Percentiles rank a stretch among this genome's conserved stretches.
phyloP scores from a whole-genome alignment of 2,888 invertebrate species.

The Ypsolopha scabrella region DNA sequence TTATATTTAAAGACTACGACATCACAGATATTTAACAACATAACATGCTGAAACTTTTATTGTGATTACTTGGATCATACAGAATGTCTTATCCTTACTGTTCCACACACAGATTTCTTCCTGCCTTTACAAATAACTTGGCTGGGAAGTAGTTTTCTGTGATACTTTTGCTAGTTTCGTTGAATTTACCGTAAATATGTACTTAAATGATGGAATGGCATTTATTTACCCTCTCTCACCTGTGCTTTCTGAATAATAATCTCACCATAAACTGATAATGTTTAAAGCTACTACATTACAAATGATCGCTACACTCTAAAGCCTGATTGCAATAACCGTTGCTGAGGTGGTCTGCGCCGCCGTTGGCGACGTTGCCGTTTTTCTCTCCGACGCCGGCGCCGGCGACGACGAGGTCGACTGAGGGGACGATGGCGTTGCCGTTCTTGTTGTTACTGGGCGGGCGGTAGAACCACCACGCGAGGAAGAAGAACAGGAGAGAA shows the following conservation, averaged over 20 bases:
- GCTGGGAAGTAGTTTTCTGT: no score
- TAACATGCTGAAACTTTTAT: conserved; percentile 10
- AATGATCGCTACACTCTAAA: conserved; percentile 55
- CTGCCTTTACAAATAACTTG: no score
- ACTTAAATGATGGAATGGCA: no score
- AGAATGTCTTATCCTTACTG: no score
- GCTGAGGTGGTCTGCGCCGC: conserved; percentile 8
- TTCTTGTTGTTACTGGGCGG: conserved; percentile 65
- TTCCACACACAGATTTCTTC: no score
- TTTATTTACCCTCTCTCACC: no score
- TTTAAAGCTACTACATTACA: conserved; percentile 22
- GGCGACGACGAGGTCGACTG: conserved; percentile 24
- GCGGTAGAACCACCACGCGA: conserved; percentile 82
- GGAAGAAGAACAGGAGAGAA: conserved; percentile 78
- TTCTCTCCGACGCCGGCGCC: conserved; percentile 8
- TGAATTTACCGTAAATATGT: no score
- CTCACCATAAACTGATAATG: no score
- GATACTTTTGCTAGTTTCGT: no score
- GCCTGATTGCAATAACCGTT: conserved; percentile 60
- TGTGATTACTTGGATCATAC: no score
- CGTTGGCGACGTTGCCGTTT: conserved; percentile 12
- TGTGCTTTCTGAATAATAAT: no score
- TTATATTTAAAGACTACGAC: conserved; percentile 20
- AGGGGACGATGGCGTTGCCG: conserved; percentile 26
- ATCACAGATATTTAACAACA: conserved; percentile 50